Evolutionary conservation across 1,140 invertebrate species (phyloP), one percentile per base, ranked within the genome.

Genomic region (Hylyphantes graminicola): DNA sequence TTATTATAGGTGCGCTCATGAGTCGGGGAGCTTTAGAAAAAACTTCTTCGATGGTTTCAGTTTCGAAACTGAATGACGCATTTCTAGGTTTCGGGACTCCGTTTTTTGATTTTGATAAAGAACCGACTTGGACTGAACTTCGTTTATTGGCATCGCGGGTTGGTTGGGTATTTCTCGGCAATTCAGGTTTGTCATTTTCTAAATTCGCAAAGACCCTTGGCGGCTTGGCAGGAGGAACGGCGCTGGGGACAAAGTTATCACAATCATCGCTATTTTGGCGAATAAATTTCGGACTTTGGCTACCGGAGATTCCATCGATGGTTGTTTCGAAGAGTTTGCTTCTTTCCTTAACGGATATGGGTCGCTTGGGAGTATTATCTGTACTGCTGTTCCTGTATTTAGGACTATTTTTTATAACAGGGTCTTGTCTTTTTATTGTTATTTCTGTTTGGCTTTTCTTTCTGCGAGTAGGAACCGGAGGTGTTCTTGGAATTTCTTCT

Each of bases 241-340:
- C 50, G 57, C 48, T 73, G 19, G 72, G 15, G 8, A 70, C 50
- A 53, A 53, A 11, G 19, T 70, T 70, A 17, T 11, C 19, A 70
- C 50, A 11, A 1, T 10, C 48, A 10, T 2, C 17, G 9, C 12
- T 15, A 73, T 59, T 55, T 12, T 15, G 12, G 12, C 11, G 21
- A 78, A 12, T 19, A 17, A 51, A 4, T 17, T 17, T 15, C 17
- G 15, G 7, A 70, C 13, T 70, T 59, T 7, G 11, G 21, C 19
- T 50, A 51, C 59, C 77, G 70, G 48, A 65, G 19, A n/a, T 50
- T 12, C 13, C 11, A n/a, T 35, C 75, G 54, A 2, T 19, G 13
- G n/a, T 78, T 6, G 35, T 21, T 51, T 84, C 82, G 51, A 84
- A 84, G 10, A 84, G 4, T 68, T 84, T 84, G n/a, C 73, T 68